Evolutionary conservation across 2,797 vertebrate species (phyloP).

Genomic region (Sebastes jordani): DNA sequence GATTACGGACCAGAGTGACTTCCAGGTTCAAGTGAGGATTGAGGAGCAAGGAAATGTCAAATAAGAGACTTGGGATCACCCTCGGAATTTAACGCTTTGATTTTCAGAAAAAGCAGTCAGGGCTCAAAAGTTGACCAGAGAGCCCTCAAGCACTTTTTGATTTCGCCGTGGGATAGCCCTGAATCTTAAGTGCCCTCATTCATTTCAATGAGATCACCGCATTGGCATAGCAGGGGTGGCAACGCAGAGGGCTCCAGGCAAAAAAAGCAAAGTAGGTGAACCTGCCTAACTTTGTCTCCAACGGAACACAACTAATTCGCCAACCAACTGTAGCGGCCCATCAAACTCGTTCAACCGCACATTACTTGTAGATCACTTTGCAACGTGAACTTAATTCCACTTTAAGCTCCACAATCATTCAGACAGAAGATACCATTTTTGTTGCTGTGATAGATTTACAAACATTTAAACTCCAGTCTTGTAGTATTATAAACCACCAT

Average conservation of each 20-base stretch:
- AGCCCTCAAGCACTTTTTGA: background rate
- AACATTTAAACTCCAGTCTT: background rate
- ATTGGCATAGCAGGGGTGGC: background rate
- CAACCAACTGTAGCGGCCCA: background rate
- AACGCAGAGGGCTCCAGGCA: rapidly evolving
- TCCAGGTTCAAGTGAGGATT: no score
- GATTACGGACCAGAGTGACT: no score
- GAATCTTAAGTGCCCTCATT: background rate
- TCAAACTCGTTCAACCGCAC: background rate
- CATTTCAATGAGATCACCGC: background rate
- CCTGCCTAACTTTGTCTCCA: background rate
- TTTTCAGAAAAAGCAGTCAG: background rate
- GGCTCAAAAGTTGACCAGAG: background rate
- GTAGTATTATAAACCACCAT: background rate
- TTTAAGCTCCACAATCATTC: background rate
- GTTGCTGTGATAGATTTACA: background rate
- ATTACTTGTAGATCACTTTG: background rate
- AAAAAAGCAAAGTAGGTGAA: background rate
- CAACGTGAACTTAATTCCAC: background rate
- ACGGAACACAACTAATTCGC: background rate
- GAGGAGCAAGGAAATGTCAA: no score
- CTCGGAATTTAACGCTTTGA: background rate
- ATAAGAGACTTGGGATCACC: no score
- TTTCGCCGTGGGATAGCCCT: background rate
- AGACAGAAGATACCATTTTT: background rate